Evolutionary conservation across 2,797 vertebrate genomes (phyloP), one percentile per base, ranked within the genome.

Genomic region (Ispidina picta): DNA sequence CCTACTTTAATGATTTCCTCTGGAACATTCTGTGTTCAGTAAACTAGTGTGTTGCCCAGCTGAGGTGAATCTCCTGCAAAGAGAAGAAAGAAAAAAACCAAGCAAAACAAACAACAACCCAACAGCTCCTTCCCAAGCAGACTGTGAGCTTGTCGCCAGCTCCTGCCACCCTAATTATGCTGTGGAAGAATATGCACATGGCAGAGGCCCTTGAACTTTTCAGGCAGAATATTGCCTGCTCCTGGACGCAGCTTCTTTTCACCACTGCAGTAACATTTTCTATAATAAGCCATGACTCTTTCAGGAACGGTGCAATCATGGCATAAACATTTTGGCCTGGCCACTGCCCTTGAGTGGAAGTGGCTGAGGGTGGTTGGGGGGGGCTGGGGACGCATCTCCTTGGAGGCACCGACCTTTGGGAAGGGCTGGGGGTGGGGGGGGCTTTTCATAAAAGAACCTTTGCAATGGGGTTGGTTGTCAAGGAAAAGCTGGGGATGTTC

Each of bases 1-100:
- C 94, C 95, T 78, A 13, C 85, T 80, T 90, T 93, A 97, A 97
- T 74, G 62, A 96, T 92, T 97, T 97, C 97, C 96, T 94, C 82
- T 77, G 86, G 90, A 86, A 91, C 73, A 37, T 88, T 90, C 31
- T 44, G 69, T 48, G 60, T 59, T 78, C 81, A 52, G 49, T 17
- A 63, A 89, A 83, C 74, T 2, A 26, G 20, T 19, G 65, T 39
- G 93, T 82, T 91, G 74, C 91, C 93, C 20, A 88, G 76, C 89
- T 70, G n/a, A 90, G 68, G 35, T 28, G 86, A 86, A 86, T 82
- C 74, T 71, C 63, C 77, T 84, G 86, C 28, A 13, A 66, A 77
- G 49, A 48, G 58, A 73, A 66, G 77, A 7, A 33, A 35, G 8
- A 11, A 41, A 8, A 43, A 5, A 64, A 69, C 8, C 58, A 19